Base-by-base conservation (phyloP, 2,888 invertebrate species). In the Thymelicus acteon region DNA sequence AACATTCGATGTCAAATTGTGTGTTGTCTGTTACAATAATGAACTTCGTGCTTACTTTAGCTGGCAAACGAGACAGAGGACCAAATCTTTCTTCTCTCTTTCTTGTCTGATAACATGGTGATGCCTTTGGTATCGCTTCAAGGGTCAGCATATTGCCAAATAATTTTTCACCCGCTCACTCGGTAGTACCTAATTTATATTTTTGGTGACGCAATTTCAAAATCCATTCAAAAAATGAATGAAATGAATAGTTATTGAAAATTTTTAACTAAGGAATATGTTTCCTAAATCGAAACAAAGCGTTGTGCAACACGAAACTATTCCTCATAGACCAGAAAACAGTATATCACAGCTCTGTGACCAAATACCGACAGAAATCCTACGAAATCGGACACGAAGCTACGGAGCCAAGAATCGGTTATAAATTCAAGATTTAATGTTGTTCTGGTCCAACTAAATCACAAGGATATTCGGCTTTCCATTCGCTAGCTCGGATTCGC, bases 391-490 rank as follows among this genome's bases (percentile, higher is more conserved):
- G 64, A 65, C 65, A 60, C 60, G 10, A 7, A 70, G 60, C 40
- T 6, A 12, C 48, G 31, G 44, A 54, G 60, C 70, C 71, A 71
- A 70, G 60, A 73, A 62, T 67, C 47, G 64, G 70, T 61, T 62
- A 75, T 72, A 74, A 75, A 73, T 75, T 72, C 65, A 49, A 60
- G 60, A 72, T 73, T 73, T 75, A 72, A 73, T 73, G 72, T 54
- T 72, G 72, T 71, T 71, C 71, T 66, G 47, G 71, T 37, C 15
- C 60, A 61, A 71, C 60, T 71, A 71, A 71, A 66, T 71, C 71
- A 71, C 61, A 19, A 31, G 66, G 61, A 66, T 66, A 71, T 71
- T 71, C 71, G 61, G 47, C 24, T 66, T 44, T 24, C 62, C 70
- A 37, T 54, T 71, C 57, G 15, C 60, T 47, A 40, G 65, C 61